Conservation (phyloP, 2,797 vertebrate species). For the Pempheris klunzingeri region DNA sequence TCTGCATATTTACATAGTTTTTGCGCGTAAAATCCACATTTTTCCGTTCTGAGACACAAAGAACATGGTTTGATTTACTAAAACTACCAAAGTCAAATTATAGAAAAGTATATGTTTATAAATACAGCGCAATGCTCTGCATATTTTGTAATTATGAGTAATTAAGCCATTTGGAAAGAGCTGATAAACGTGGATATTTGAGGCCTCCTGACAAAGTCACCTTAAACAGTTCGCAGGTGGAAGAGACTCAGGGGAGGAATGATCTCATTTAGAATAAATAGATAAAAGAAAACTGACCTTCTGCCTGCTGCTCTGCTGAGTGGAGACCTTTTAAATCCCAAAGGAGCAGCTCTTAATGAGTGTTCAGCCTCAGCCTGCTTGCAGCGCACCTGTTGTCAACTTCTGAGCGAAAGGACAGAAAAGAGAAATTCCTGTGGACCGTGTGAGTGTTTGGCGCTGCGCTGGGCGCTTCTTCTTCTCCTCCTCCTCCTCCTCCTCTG, state of each 20-base stretch:
- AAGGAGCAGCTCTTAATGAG: background rate
- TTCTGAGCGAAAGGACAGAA: background rate
- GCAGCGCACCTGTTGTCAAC: constrained; percentile 30
- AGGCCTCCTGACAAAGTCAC: background rate
- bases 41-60: background rate
- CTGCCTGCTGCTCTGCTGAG: background rate
- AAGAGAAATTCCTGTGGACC: constrained; percentile 38
- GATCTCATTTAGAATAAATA: background rate
- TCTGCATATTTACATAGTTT: background rate
- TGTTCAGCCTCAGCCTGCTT: background rate
- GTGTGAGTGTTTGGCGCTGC: constrained; percentile 3
- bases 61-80: background rate
- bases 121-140: background rate
- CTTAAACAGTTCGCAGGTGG: background rate
- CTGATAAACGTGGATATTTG: background rate
- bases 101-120: background rate
- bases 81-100: background rate
- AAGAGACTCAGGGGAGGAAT: background rate
- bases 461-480: constrained; percentile 22
- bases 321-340: constrained; percentile 19
- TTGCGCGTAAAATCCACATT: background rate
- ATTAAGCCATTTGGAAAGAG: background rate
- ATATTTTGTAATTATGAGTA: background rate
- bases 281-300: constrained; percentile 55
- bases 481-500: too few relatives aligned